phyloP scores from a whole-genome alignment of 2,113 vertebrate genomes.

The human region GRCh38 chr2:2567001-2567500 shows the following conservation, averaged over 20 bases:
- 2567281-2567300: background rate
- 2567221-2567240: background rate
- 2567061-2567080: fast-evolving
- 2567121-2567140: too few relatives aligned
- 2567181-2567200: background rate
- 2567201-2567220: background rate
- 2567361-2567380: background rate
- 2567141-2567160: background rate
- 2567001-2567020: background rate
- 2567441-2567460: background rate
- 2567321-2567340: background rate
- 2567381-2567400: background rate
- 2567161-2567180: background rate
- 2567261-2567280: too few relatives aligned
- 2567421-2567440: background rate
- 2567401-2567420: fast-evolving
- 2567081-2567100: too few relatives aligned
- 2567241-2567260: background rate
- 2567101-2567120: fast-evolving
- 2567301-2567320: too few relatives aligned
- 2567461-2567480: background rate
- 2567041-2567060: too few relatives aligned
- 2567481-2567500: background rate
- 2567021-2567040: fast-evolving
- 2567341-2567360: background rate